Base-by-base conservation (phyloP, 2,113 vertebrate genomes). In the Agelaius tricolor region DNA sequence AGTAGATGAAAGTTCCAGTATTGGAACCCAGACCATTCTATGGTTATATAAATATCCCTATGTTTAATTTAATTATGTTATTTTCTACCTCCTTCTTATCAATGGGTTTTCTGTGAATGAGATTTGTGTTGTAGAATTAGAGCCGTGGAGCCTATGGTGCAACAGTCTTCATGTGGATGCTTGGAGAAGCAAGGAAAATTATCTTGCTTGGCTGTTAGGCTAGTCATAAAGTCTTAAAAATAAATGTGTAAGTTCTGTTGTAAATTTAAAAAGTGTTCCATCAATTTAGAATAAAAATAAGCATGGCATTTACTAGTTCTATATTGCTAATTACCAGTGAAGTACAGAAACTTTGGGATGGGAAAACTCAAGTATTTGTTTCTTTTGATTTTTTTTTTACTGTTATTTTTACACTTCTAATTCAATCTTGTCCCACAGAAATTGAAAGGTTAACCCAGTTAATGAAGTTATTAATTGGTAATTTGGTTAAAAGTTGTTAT, bases 31-130 rank as follows among this genome's bases (percentile, higher is more conserved):
- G 24, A 41, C 5, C 6, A 18, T 26, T 41, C n/a, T 35, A 10
- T 21, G n/a, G 9, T 35, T 47, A 9, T 55, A 21, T 12, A 24
- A n/a, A 62, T 35, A 43, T 9, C 7, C 12, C 4, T 1, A 1
- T 23, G 4, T 27, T 59, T 58, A 76, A 62, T 31, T 75, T 44
- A 77, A 33, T 31, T 31, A 21, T 10, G 0, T 3, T 35, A 30
- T 47, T 72, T 57, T 87, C 33, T 22, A 54, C 11, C 27, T 43
- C 6, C 6, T 52, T 63, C 47, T 77, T 31, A 72, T 2, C 23
- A 33, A 9, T 49, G 41, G 16, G 5, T 63, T 81, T 84, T 24
- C 10, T 31, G 11, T 55, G 57, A 57, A 11, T 35, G 46, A 30
- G 8, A 69, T 69, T n/a, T 44, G 1, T 21, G n/a, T 33, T 63